phyloP scores from a whole-genome alignment of 2,113 vertebrate species.

The Misgurnus mizolepis region DNA sequence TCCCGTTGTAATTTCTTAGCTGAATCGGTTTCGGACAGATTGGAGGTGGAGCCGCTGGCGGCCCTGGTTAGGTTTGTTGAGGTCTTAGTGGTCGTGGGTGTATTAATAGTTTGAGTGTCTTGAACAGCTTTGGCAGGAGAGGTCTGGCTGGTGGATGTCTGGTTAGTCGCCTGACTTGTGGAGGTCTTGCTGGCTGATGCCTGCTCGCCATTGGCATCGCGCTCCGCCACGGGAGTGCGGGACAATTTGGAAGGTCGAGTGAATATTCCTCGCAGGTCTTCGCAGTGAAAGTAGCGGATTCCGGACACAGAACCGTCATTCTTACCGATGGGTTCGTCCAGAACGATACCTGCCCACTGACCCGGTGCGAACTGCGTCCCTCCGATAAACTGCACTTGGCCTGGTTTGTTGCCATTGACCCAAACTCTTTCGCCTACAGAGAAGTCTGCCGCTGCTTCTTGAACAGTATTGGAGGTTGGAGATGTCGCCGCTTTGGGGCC shows the following conservation, averaged over 20 bases:
- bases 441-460: constrained; percentile 83
- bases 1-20: constrained; percentile 84
- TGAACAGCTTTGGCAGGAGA: constrained; percentile 54
- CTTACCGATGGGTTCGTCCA: constrained; percentile 92
- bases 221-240: constrained; percentile 72
- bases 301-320: constrained; percentile 93
- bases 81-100: constrained; percentile 20
- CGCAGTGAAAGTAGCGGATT: constrained; percentile 92
- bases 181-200: constrained; percentile 58
- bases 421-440: constrained; percentile 88
- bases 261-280: constrained; percentile 89
- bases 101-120: constrained; percentile 38
- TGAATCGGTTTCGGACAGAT: constrained; percentile 83
- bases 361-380: constrained; percentile 93
- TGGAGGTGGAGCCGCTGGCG: constrained; percentile 81
- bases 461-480: constrained; percentile 67
- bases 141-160: constrained; percentile 36
- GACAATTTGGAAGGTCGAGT: constrained; percentile 90
- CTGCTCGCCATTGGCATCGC: constrained; percentile 79
- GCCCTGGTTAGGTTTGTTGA: constrained; percentile 78
- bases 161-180: background rate
- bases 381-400: constrained; percentile 91
- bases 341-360: constrained; percentile 93
- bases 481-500: constrained; percentile 72
- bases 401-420: constrained; percentile 94